phyloP scores from a whole-genome alignment of 1,140 invertebrate genomes.

The Agrilus planipennis region DNA sequence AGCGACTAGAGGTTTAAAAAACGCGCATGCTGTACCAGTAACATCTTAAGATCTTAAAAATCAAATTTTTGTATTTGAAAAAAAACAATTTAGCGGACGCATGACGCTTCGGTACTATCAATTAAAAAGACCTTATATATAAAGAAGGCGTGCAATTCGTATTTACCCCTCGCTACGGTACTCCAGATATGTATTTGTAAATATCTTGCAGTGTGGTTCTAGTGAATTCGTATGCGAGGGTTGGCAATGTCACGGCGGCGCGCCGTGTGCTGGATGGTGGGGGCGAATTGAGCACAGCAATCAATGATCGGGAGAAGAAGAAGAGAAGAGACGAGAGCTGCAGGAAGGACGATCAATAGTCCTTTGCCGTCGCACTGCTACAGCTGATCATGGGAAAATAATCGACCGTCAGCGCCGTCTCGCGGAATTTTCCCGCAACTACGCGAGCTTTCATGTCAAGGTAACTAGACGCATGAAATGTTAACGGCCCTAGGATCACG shows the following conservation, averaged over 20 bases:
- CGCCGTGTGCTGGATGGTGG: no score
- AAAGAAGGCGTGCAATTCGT: no score
- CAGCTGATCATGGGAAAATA: slow-evolving; percentile 30
- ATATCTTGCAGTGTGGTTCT: slow-evolving; percentile 7
- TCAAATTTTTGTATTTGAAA: no score
- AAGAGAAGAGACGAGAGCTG: slow-evolving; percentile 22
- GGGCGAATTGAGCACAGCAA: slow-evolving; percentile 16
- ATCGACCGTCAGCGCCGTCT: no score
- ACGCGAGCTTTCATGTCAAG: no score
- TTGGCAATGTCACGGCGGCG: slow-evolving; percentile 10
- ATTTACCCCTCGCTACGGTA: background rate
- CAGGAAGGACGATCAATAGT: slow-evolving; percentile 27
- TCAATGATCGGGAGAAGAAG: slow-evolving; percentile 30
- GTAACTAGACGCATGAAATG: no score
- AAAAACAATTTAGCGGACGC: slow-evolving; percentile 4
- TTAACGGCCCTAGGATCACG: no score
- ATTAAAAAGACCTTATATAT: no score
- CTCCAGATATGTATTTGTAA: slow-evolving; percentile 1
- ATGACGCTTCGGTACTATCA: slow-evolving; percentile 5
- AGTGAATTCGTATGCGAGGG: slow-evolving; percentile 1
- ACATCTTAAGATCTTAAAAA: no score
- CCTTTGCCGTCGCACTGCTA: slow-evolving; percentile 30
- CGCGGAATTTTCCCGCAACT: no score
- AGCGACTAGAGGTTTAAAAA: no score
- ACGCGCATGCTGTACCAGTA: no score